A percentile compares a stretch with the other conserved stretches of the same genome.
Evolutionary conservation across 2,888 invertebrate species (phyloP).

Genomic region (Rhamnusium bicolor): DNA sequence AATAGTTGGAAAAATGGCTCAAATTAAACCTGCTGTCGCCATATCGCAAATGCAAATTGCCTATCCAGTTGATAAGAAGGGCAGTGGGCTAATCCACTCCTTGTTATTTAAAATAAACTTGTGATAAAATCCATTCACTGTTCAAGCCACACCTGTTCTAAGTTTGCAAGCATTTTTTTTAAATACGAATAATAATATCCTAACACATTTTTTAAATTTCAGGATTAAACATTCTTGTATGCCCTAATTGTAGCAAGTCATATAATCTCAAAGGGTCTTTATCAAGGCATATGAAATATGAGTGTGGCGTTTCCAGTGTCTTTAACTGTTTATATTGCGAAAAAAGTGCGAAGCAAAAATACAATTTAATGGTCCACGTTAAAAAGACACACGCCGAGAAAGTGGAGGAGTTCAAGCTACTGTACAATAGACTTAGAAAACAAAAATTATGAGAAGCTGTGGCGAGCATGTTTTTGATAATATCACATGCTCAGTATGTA

Average conservation of each 20-base stretch:
- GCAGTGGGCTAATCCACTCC: too few species aligned
- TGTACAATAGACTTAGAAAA: conserved; percentile 21
- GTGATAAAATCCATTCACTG: too few species aligned
- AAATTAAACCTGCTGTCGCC: too few species aligned
- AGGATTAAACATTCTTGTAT: conserved; percentile 71
- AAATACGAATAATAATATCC: neutral
- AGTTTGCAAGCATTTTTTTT: too few species aligned
- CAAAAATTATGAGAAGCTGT: neutral
- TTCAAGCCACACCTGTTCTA: too few species aligned
- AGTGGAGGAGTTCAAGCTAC: conserved; percentile 40
- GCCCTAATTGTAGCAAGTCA: conserved; percentile 70
- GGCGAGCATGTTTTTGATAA: neutral
- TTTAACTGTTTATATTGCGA: conserved; percentile 53
- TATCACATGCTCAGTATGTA: too few species aligned
- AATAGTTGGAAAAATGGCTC: too few species aligned
- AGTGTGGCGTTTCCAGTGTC: conserved; percentile 72
- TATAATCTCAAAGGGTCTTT: conserved; percentile 63
- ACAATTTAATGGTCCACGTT: conserved; percentile 54
- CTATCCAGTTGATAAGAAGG: too few species aligned
- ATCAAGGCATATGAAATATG: conserved; percentile 80
- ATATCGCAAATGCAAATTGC: too few species aligned
- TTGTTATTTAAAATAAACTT: too few species aligned
- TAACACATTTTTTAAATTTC: neutral
- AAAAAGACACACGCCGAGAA: conserved; percentile 46
- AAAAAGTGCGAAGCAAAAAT: conserved; percentile 49